Evolutionary conservation across 1,140 invertebrate genomes (phyloP).

Genomic region (Pogonomyrmex californicus): DNA sequence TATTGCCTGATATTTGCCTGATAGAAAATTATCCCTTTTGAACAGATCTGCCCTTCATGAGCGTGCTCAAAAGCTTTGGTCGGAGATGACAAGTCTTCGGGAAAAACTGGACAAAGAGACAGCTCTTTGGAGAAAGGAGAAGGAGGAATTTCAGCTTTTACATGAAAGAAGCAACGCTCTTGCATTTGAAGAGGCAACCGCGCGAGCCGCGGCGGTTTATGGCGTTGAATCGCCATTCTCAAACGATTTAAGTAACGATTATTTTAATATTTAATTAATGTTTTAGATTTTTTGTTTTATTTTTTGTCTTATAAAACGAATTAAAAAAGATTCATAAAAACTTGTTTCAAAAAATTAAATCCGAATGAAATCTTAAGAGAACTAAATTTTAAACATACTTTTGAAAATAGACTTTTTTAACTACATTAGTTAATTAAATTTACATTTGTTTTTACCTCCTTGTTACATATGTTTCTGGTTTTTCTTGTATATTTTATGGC

Average conservation of each 20-base stretch:
- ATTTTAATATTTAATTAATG: neutral
- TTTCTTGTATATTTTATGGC: too few relatives aligned
- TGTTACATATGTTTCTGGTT: too few relatives aligned
- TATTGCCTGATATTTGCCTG: neutral
- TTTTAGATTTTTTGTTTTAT: too few relatives aligned
- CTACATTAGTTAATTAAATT: too few relatives aligned
- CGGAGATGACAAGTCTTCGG: slow-evolving; percentile 62
- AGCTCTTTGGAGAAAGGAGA: slow-evolving; percentile 73
- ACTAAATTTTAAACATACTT: too few relatives aligned
- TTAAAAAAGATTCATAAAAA: neutral
- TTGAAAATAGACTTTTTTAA: too few relatives aligned
- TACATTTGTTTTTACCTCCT: too few relatives aligned
- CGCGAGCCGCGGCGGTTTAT: slow-evolving; percentile 74
- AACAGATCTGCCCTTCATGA: slow-evolving; percentile 65
- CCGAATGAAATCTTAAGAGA: too few relatives aligned
- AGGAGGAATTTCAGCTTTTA: slow-evolving; percentile 70
- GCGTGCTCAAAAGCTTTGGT: slow-evolving; percentile 62
- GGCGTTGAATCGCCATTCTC: slow-evolving; percentile 74
- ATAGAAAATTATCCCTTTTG: slow-evolving; percentile 23
- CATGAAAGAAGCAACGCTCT: slow-evolving; percentile 68
- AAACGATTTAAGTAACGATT: slow-evolving; percentile 62
- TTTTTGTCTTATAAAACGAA: neutral
- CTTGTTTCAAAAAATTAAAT: neutral
- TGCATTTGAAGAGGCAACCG: slow-evolving; percentile 74
- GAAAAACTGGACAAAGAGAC: slow-evolving; percentile 62